Evolutionary conservation across 2,797 vertebrate species (phyloP).

Genomic region (Spinus pinus): DNA sequence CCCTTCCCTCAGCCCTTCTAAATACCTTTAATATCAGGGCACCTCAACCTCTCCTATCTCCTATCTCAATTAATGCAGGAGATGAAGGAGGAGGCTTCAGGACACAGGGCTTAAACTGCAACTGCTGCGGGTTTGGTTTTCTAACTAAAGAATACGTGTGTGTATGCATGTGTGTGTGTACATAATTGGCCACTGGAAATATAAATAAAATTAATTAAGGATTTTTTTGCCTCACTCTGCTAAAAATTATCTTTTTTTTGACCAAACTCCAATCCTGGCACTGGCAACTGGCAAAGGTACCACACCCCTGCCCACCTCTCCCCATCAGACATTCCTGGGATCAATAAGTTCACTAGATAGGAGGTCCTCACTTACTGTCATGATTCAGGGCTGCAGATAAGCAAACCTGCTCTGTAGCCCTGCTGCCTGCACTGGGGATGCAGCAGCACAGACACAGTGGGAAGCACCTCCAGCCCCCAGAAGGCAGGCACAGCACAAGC

Average conservation of each 20-base stretch:
- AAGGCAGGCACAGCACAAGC: neutral
- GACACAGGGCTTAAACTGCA: neutral
- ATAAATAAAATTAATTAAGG: slow-evolving; percentile 37
- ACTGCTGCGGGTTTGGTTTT: neutral
- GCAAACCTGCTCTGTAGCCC: neutral
- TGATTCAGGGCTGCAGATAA: neutral
- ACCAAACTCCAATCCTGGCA: neutral
- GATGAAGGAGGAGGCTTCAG: neutral
- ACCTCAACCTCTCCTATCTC: neutral
- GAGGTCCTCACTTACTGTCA: neutral
- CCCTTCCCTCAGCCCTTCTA: neutral
- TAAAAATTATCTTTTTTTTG: neutral
- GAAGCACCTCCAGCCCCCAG: neutral
- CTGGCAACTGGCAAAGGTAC: neutral
- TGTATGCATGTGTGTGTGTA: neutral
- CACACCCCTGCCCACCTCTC: neutral
- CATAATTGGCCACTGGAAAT: neutral
- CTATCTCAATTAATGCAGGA: neutral
- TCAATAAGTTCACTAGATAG: accelerated
- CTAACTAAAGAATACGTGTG: neutral
- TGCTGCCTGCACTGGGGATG: neutral
- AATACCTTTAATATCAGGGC: neutral
- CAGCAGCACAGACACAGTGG: neutral
- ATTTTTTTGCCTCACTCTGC: neutral
- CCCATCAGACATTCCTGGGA: neutral